Evolutionary conservation across 2,888 invertebrate genomes (phyloP), one percentile per base, ranked within the genome.

Genomic region (Sericinus montela): DNA sequence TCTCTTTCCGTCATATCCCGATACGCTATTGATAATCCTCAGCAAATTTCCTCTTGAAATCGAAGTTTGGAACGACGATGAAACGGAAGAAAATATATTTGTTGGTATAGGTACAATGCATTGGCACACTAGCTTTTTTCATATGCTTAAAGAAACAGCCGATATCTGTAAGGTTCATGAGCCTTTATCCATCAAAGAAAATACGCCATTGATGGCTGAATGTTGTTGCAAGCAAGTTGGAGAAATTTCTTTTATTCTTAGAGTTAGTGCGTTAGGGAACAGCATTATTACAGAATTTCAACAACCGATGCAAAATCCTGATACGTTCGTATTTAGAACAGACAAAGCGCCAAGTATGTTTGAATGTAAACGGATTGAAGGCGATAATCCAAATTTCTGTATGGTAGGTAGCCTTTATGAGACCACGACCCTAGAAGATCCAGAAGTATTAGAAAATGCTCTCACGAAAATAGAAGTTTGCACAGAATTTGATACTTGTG

Each of bases 261-360:
- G 90, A 54, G 56, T 91, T 10, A 88, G 87, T 39, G 85, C 88
- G 50, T 78, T 90, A 40, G 91, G 91, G 7, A 73, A 79, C 9
- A 79, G 69, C 37, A 85, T 91, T 3, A 72, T 70, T 0, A 89
- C 89, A 19, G 86, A 86, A 55, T 89, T 81, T 52, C 88, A 89
- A 55, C 85, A 87, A 58, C 60, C 75, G 4, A 65, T 83, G 68
- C 69, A 67, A 50, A 75, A 82, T 55, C 85, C 84, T 10, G 80
- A 87, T 10, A 53, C 60, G 1, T 85, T 87, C 63, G 80, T 81
- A 19, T 85, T 88, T 61, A 75, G 86, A 63, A 83, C 85, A 1
- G 69, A 88, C 51, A 86, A 75, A 69, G 77, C 84, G 28, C 85
- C 86, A 0, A 84, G 82, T 42, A 84, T 84, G 80, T 86, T 86